A percentile compares a stretch with the other conserved stretches of the same genome.
These are phyloP conservation scores for Poecilus cupreus DNA, from an alignment of 2,888 invertebrate species.

Conservation along the genomic window DNA sequence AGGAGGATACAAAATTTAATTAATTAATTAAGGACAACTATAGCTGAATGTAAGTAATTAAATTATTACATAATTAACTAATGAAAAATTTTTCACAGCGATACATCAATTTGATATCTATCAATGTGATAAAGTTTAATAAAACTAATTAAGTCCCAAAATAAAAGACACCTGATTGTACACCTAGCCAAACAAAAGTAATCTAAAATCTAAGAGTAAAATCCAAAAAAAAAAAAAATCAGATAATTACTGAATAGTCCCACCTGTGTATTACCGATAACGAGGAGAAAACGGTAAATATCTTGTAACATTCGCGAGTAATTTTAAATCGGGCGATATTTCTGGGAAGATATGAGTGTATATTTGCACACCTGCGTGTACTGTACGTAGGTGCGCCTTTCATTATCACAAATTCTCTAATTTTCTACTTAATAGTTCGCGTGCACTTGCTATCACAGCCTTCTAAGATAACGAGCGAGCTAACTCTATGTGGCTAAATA, in stretches of 20 bases:
- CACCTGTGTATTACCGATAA: neutral
- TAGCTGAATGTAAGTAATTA: no score
- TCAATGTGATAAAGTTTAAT: neutral
- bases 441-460: conserved; percentile 46
- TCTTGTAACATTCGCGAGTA: neutral
- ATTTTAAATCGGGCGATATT: neutral
- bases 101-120: neutral
- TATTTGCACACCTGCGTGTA: conserved; percentile 48
- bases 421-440: conserved; percentile 42
- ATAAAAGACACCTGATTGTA: neutral
- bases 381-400: conserved; percentile 23
- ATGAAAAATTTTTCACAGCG: no score
- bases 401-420: conserved; percentile 40
- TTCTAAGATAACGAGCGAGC: neutral
- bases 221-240: neutral
- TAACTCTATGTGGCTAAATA: neutral
- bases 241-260: neutral
- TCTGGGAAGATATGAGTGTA: conserved; percentile 15
- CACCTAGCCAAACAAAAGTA: neutral
- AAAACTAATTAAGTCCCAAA: neutral
- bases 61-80: no score
- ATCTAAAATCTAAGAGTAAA: neutral
- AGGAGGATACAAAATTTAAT: no score
- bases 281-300: neutral
- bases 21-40: no score